Evolutionary conservation across 1,140 invertebrate genomes (phyloP).

Genomic region (Elysia chlorotica): DNA sequence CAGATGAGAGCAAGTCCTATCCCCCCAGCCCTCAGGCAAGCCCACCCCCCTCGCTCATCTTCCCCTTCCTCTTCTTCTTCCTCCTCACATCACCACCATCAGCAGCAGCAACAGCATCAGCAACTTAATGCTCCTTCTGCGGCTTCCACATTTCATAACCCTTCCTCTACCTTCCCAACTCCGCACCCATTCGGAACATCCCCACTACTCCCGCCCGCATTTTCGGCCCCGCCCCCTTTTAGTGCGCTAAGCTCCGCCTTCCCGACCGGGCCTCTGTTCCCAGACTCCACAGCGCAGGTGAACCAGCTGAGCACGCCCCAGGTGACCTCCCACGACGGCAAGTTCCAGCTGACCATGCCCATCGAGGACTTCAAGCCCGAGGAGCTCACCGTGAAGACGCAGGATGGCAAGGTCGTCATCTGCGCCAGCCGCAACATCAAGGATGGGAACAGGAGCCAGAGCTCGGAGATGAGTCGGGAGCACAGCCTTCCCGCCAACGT

Average conservation of each 20-base stretch:
- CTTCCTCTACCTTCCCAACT: conserved; percentile 8
- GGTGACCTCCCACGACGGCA: conserved; percentile 39
- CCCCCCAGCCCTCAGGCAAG: background rate
- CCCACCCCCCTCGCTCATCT: background rate
- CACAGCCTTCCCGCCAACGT: conserved; percentile 57
- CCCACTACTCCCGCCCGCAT: conserved; percentile 10
- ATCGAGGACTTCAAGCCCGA: conserved; percentile 58
- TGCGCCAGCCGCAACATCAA: conserved; percentile 51
- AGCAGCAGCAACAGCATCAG: no score
- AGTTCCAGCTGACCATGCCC: conserved; percentile 52
- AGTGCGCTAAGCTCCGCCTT: conserved; percentile 22
- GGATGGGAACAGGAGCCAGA: conserved; percentile 46
- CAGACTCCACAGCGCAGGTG: background rate
- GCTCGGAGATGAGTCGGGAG: conserved; percentile 57
- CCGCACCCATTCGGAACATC: conserved; percentile 4
- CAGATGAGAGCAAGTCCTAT: no score
- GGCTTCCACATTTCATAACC: background rate
- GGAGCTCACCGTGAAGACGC: conserved; percentile 56
- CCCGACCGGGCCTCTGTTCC: conserved; percentile 1
- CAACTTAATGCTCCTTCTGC: no score
- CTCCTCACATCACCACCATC: background rate
- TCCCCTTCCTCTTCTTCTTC: background rate
- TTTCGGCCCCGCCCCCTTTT: conserved; percentile 3
- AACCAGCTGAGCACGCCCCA: conserved; percentile 23
- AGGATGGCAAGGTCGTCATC: conserved; percentile 53